These are phyloP conservation scores for Junonia oenone DNA, from an alignment of 2,888 invertebrate genomes.

Conservation along the genomic window DNA sequence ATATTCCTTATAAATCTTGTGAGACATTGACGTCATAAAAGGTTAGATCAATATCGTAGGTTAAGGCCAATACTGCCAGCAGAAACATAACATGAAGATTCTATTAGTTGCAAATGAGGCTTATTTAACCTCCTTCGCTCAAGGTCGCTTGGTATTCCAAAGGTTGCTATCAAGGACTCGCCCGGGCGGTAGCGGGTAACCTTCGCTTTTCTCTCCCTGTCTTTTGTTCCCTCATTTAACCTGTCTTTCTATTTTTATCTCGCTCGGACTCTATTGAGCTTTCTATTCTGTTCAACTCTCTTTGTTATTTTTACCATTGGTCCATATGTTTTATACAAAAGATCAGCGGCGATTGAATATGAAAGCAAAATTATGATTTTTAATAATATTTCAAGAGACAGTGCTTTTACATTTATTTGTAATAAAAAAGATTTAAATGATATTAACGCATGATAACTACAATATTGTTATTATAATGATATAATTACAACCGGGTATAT, in stretches of 20 bases:
- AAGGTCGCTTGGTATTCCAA: constrained; percentile 37
- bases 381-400: no score
- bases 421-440: no score
- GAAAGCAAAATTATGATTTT: background rate
- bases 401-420: no score
- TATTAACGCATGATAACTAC: no score
- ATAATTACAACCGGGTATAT: constrained; percentile 15
- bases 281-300: constrained; percentile 26
- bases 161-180: constrained; percentile 50
- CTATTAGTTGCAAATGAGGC: constrained; percentile 1
- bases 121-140: constrained; percentile 6
- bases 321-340: background rate
- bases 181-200: constrained; percentile 45
- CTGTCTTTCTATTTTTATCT: constrained; percentile 39
- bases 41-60: background rate
- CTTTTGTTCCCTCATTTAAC: constrained; percentile 34
- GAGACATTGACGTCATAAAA: background rate
- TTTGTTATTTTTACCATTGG: constrained; percentile 17
- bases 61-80: background rate
- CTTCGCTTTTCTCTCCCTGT: constrained; percentile 48
- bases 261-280: constrained; percentile 25
- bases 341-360: background rate
- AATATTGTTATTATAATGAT: constrained; percentile 18
- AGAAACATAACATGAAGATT: background rate
- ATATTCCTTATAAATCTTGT: background rate